phyloP scores from a whole-genome alignment of 2,113 vertebrate species.

The Muscicapa adusta region DNA sequence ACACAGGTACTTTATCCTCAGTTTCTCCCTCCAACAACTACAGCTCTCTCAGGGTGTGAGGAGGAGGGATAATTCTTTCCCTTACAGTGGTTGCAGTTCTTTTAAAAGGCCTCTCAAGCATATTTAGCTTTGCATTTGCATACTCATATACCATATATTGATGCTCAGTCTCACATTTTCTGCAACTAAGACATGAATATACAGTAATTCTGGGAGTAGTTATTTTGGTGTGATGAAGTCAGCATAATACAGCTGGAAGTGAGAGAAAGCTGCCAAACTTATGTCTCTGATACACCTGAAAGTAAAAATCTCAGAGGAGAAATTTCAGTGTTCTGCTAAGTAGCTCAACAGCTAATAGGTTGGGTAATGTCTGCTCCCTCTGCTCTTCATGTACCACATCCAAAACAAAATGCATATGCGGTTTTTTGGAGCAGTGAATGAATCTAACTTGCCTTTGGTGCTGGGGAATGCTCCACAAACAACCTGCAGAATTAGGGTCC shows the following conservation, averaged over 20 bases:
- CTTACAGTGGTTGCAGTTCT: not conserved
- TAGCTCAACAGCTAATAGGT: not conserved
- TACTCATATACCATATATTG: not conserved
- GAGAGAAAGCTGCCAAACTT: constrained; percentile 10
- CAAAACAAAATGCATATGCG: not conserved
- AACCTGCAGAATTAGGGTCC: not conserved
- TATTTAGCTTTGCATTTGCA: not conserved
- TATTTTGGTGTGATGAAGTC: not conserved
- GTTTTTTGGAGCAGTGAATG: not conserved
- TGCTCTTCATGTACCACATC: not conserved
- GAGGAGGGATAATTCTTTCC: not conserved
- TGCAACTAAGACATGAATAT: not conserved
- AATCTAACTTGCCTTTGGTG: not conserved
- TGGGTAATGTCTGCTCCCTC: constrained; percentile 10
- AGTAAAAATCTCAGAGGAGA: not conserved
- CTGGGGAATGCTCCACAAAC: not conserved
- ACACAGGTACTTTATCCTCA: not conserved
- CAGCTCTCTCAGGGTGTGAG: not conserved
- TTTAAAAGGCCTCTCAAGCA: not conserved
- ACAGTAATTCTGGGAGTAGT: not conserved
- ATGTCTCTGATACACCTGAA: not conserved
- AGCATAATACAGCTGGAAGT: not conserved
- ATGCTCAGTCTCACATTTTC: not conserved
- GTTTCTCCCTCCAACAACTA: not conserved
- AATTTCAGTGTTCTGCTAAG: not conserved